Evolutionary conservation across 2,888 invertebrate species (phyloP).

Genomic region (Drosophila dives): DNA sequence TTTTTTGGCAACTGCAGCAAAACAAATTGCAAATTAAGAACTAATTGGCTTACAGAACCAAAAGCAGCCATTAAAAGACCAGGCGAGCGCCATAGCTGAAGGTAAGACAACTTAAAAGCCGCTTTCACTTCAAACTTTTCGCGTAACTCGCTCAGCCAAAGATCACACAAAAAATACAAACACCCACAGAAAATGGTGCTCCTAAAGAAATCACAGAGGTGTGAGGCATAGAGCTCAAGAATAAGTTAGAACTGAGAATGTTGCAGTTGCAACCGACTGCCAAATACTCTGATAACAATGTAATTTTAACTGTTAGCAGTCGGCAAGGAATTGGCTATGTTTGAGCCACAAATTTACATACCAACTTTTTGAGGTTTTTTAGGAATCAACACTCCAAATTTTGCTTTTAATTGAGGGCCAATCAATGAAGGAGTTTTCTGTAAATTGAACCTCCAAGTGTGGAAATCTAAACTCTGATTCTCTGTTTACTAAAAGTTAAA

Average conservation of each 20-base stretch:
- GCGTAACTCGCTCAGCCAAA: slow-evolving; percentile 59
- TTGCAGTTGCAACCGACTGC: background rate
- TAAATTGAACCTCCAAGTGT: too few species aligned
- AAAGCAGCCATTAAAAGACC: slow-evolving; percentile 74
- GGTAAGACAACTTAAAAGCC: slow-evolving; percentile 57
- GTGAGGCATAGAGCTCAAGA: slow-evolving; percentile 17
- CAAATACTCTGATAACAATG: background rate
- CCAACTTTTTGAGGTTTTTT: background rate
- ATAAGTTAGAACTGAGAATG: background rate
- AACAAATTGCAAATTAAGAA: slow-evolving; percentile 81
- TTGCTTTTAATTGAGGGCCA: too few species aligned
- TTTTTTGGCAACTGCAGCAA: slow-evolving; percentile 68
- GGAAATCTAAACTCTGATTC: too few species aligned
- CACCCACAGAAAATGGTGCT: slow-evolving; percentile 21
- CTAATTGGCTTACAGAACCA: slow-evolving; percentile 81
- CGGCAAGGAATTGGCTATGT: background rate
- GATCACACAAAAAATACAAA: slow-evolving; percentile 46
- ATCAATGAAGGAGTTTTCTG: too few species aligned
- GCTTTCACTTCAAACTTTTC: slow-evolving; percentile 74
- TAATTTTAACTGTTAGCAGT: background rate
- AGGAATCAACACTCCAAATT: too few species aligned
- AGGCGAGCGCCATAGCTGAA: slow-evolving; percentile 22
- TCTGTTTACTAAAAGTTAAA: too few species aligned
- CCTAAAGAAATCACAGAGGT: slow-evolving; percentile 48
- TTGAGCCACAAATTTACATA: background rate